A percentile compares a stretch with the other conserved stretches of the same genome.
phyloP scores from a whole-genome alignment of 1,140 invertebrate species.

The Saccostrea glomerata region DNA sequence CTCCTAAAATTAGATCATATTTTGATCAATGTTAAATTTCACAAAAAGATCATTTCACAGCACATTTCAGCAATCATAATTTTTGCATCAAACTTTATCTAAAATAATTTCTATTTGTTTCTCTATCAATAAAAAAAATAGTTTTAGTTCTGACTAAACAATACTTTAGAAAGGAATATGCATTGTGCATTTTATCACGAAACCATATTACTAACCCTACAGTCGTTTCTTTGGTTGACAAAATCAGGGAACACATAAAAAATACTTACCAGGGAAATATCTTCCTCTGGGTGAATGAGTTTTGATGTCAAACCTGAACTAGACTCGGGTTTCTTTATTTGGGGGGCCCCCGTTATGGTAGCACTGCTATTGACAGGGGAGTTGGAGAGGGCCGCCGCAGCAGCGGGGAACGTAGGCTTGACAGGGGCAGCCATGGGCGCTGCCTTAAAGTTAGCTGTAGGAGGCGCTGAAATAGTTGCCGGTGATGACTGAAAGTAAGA shows the following conservation, averaged over 20 bases:
- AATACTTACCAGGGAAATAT: slow-evolving; percentile 88
- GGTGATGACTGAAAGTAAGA: slow-evolving; percentile 46
- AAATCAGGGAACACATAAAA: background rate
- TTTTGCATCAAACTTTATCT: no score
- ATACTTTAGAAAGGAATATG: no score
- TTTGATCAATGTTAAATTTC: background rate
- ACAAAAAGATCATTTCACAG: no score
- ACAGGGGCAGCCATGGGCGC: slow-evolving; percentile 40
- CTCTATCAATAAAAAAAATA: no score
- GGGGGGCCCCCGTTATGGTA: slow-evolving; percentile 76
- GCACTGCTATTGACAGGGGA: slow-evolving; percentile 83
- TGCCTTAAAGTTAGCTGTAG: slow-evolving; percentile 43
- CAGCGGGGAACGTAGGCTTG: slow-evolving; percentile 72
- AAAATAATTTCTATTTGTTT: no score
- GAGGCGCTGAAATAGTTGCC: slow-evolving; percentile 36
- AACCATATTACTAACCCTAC: background rate
- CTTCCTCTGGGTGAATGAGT: slow-evolving; percentile 96
- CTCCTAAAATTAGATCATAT: slow-evolving; percentile 82
- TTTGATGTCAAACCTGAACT: slow-evolving; percentile 91
- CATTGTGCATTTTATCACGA: no score
- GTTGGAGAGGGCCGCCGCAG: slow-evolving; percentile 84
- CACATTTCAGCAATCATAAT: no score
- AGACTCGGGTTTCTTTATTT: slow-evolving; percentile 84
- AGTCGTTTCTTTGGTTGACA: background rate
- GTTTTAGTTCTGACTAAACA: no score